These are phyloP conservation scores for Drosophila athabasca DNA, from an alignment of 1,140 invertebrate genomes.

Conservation along the genomic window DNA sequence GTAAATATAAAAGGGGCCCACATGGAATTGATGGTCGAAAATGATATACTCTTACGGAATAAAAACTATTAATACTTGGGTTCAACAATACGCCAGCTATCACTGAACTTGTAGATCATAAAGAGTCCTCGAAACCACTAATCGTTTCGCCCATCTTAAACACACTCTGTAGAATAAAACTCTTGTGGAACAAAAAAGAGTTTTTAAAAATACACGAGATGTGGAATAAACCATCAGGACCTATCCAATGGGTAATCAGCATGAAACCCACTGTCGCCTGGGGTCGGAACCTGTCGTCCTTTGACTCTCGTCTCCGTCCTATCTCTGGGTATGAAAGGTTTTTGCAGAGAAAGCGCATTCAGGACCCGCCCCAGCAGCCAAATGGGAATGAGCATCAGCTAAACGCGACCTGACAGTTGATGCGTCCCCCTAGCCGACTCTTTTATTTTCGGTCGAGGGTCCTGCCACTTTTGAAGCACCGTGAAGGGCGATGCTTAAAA, in stretches of 20 bases:
- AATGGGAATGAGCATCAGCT: conserved; percentile 43
- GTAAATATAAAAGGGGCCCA: conserved; percentile 43
- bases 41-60: not conserved
- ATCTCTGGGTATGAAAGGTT: conserved; percentile 34
- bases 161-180: no score
- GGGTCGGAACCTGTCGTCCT: conserved; percentile 30
- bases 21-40: no score
- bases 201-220: no score
- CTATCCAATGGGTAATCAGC: not conserved
- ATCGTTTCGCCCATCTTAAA: no score
- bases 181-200: no score
- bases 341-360: conserved; percentile 42
- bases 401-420: conserved; percentile 67
- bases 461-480: not conserved
- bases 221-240: no score
- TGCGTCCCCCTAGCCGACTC: conserved; percentile 22
- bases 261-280: not conserved
- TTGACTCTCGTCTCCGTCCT: conserved; percentile 12
- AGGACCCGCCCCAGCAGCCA: conserved; percentile 22
- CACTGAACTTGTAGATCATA: no score
- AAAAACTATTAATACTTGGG: no score
- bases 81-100: no score
- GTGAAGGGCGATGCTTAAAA: conserved; percentile 59
- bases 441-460: conserved; percentile 10
- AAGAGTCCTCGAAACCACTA: no score